Base-by-base conservation (phyloP, 2,888 invertebrate genomes). In the Phengaris arion region DNA sequence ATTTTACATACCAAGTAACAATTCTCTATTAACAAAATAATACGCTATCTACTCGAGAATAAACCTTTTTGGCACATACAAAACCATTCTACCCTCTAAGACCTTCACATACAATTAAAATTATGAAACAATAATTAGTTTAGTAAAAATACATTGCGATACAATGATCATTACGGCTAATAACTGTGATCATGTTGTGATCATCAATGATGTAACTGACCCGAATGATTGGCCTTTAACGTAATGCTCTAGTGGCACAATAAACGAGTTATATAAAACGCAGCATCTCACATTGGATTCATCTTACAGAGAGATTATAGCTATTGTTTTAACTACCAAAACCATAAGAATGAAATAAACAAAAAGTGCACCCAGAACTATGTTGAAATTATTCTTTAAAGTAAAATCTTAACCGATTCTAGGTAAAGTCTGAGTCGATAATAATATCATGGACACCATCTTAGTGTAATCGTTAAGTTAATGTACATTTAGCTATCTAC, bases 221-320 rank as follows among this genome's bases (percentile, higher is more conserved):
- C 72, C 72, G 10, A 72, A 72, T 72, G 72, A 54, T 54, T 72
- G 72, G 52, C 72, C 72, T 72, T 72, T 72, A 52, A 72, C 54
- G 51, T 64, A 64, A 72, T 52, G 72, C 52, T 35, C 13, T 22
- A 35, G 64, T 72, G 72, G 22, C 52, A 72, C 52, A 54, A 72
- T 72, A 54, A 54, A 35, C 72, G 9, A 12, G 54, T 54, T 54
- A 72, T 54, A 48, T 70, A 70, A 70, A 70, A 70, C 15, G 46
- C 48, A 48, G 35, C 22, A 22, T 15, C 70, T 22, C 22, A 15
- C 10, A 5, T 69, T 48, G 64, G 64, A 64, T 45, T 64, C 35
- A 64, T 64, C 64, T 35, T 15, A 22, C 59, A 22, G 9, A 59
- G 15, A 59, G 59, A 22, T 59, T 59, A 59, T 15, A 59, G 15